These are phyloP conservation scores for Megalurothrips usitatus DNA, from an alignment of 2,888 invertebrate species.

Conservation along the genomic window DNA sequence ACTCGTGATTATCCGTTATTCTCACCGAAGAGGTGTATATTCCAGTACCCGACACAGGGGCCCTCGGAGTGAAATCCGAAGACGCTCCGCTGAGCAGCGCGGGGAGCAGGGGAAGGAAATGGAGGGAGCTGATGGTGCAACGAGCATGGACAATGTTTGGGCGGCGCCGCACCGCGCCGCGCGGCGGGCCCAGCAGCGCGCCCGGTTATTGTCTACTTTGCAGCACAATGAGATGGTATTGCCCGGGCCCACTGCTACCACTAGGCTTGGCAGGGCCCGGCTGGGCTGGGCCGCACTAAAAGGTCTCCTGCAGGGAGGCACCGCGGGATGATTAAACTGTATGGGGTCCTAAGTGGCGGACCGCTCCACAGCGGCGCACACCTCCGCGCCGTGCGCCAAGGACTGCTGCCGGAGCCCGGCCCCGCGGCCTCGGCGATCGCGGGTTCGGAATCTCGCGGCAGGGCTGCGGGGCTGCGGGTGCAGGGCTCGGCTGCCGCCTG, in stretches of 20 bases:
- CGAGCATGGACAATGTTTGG: not conserved
- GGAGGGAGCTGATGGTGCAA: not conserved
- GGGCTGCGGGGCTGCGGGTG: not conserved
- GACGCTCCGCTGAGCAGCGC: not conserved
- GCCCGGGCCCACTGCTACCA: not conserved
- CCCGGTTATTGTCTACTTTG: slow-evolving; percentile 3
- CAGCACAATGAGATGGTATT: not conserved
- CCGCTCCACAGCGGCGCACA: too few relatives aligned
- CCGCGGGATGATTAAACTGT: too few relatives aligned
- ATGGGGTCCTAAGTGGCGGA: too few relatives aligned
- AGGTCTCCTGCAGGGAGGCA: too few relatives aligned
- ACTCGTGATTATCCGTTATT: too few relatives aligned
- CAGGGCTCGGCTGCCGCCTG: not conserved
- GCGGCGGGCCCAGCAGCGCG: not conserved
- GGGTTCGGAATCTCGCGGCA: not conserved
- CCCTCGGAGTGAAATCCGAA: not conserved
- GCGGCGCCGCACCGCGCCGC: not conserved
- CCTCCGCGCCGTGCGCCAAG: too few relatives aligned
- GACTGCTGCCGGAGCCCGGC: too few relatives aligned
- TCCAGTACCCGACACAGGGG: too few relatives aligned
- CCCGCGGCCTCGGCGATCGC: too few relatives aligned
- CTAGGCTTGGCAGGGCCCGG: not conserved
- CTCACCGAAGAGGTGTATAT: too few relatives aligned
- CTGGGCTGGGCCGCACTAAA: not conserved
- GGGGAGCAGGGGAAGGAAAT: too few relatives aligned